These are phyloP conservation scores for Pediacus dermestoides DNA, from an alignment of 2,888 invertebrate genomes.

Conservation along the genomic window DNA sequence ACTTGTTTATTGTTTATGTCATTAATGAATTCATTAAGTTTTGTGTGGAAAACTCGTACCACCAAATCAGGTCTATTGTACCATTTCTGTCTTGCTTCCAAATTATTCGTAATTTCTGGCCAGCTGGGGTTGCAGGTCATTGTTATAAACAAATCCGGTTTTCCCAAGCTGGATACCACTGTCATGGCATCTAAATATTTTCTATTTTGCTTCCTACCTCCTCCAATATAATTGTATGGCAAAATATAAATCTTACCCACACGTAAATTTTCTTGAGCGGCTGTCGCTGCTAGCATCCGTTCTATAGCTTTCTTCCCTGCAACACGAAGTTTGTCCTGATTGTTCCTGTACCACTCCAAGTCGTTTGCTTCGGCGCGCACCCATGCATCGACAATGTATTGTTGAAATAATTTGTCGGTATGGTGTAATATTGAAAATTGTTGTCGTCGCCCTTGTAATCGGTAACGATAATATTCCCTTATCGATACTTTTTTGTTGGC, in stretches of 20 bases:
- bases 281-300: slow-evolving; percentile 2
- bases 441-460: slow-evolving; percentile 8
- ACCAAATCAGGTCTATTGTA: slow-evolving; percentile 16
- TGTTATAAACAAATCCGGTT: slow-evolving; percentile 6
- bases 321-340: slow-evolving; percentile 8
- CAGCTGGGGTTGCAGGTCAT: neutral
- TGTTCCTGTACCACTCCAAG: slow-evolving; percentile 1
- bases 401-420: slow-evolving; percentile 16
- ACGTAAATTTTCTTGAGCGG: no score
- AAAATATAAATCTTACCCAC: slow-evolving; percentile 11
- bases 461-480: slow-evolving; percentile 14
- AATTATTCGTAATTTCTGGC: slow-evolving; percentile 1
- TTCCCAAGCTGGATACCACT: slow-evolving; percentile 6
- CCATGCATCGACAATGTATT: slow-evolving; percentile 16
- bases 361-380: slow-evolving; percentile 3
- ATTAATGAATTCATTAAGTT: slow-evolving; percentile 14
- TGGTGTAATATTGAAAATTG: slow-evolving; percentile 11
- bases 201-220: slow-evolving; percentile 5
- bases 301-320: neutral
- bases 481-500: slow-evolving; percentile 4
- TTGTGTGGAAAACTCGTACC: slow-evolving; percentile 8
- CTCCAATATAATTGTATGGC: slow-evolving; percentile 7
- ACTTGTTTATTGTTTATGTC: slow-evolving; percentile 13
- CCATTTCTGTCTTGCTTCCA: slow-evolving; percentile 4
- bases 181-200: slow-evolving; percentile 8